A percentile compares a stretch with the other conserved stretches of the same genome.
Evolutionary conservation across 1,140 invertebrate species (phyloP).

Genomic region (Homalodisca vitripennis): DNA sequence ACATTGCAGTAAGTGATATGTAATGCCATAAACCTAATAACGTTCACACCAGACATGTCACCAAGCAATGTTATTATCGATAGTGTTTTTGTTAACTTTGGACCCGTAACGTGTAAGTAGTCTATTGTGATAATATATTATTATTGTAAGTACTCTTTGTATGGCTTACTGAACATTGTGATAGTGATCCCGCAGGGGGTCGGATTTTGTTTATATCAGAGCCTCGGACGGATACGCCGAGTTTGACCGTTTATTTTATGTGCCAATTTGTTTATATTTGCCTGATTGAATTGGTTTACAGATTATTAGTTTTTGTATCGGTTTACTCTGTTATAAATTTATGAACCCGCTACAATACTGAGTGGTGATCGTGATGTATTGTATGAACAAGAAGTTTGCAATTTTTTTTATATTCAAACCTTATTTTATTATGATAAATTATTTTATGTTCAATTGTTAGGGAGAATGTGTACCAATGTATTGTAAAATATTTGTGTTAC

Average conservation of each 20-base stretch:
- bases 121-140: background rate
- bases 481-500: conserved; percentile 1
- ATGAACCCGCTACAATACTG: background rate
- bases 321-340: background rate
- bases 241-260: too few species aligned
- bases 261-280: too few species aligned
- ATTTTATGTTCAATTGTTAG: background rate
- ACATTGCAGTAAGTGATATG: background rate
- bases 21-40: too few species aligned
- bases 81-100: background rate
- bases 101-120: background rate
- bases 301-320: too few species aligned
- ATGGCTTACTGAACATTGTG: background rate
- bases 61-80: background rate
- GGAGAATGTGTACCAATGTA: background rate
- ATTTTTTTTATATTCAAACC: background rate
- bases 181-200: background rate
- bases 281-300: too few species aligned
- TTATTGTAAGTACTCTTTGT: background rate
- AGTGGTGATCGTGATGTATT: background rate
- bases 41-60: background rate
- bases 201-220: background rate
- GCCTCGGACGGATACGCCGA: too few species aligned
- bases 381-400: background rate
- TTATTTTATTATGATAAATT: background rate